Conservation (phyloP, 1,140 invertebrate genomes). For the Drosophila littoralis region DNA sequence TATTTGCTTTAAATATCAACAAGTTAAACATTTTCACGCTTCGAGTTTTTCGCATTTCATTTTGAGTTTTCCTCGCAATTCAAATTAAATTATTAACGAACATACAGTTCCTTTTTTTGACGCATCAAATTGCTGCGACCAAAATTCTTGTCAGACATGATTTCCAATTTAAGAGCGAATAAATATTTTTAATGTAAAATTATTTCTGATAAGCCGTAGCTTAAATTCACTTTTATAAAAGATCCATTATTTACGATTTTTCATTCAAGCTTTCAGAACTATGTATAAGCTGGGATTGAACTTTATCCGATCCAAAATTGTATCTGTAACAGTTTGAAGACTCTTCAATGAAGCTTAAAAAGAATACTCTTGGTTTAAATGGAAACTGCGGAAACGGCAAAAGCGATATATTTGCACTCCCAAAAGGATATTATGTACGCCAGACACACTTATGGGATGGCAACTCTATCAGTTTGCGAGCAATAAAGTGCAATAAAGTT, state of each 20-base stretch:
- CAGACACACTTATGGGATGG: neutral
- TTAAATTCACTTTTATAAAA: neutral
- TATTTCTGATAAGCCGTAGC: neutral
- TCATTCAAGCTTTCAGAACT: too few species aligned
- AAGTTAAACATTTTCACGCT: constrained; percentile 62
- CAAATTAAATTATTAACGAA: constrained; percentile 68
- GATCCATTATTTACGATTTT: too few species aligned
- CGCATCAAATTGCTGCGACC: constrained; percentile 48
- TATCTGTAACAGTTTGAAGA: neutral
- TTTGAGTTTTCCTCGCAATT: constrained; percentile 11
- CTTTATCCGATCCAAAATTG: neutral
- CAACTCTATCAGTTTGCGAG: neutral
- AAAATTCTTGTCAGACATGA: constrained; percentile 34
- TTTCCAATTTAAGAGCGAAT: constrained; percentile 33
- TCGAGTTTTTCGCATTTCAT: constrained; percentile 12
- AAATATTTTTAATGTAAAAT: constrained; percentile 6
- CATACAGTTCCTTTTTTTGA: constrained; percentile 25
- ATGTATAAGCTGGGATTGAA: too few species aligned
- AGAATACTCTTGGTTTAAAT: neutral
- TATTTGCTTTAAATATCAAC: constrained; percentile 66
- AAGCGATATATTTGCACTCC: neutral
- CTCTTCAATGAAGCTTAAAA: neutral
- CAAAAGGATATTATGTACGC: neutral
- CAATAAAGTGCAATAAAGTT: neutral
- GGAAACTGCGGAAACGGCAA: neutral